Evolutionary conservation across 2,888 invertebrate species (phyloP).

Genomic region (Drosophila algonquin): DNA sequence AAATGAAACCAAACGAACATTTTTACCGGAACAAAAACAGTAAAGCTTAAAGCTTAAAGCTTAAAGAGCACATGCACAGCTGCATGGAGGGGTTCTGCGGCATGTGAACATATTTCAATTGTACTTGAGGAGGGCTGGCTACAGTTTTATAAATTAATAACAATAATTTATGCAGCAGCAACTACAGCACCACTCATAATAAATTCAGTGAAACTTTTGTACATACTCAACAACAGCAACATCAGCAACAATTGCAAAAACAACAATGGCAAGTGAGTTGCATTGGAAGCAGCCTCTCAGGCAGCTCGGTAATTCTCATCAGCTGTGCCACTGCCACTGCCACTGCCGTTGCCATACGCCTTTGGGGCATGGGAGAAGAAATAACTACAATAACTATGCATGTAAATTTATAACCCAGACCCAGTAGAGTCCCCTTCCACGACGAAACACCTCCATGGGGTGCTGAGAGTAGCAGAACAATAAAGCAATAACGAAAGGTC

Average conservation of each 20-base stretch:
- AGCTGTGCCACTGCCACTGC: conserved; percentile 45
- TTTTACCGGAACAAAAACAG: conserved; percentile 5
- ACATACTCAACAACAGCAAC: conserved; percentile 55
- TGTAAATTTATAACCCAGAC: conserved; percentile 66
- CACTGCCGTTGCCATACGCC: conserved; percentile 4
- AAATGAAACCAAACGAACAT: conserved; percentile 6
- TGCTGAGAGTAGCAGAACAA: conserved; percentile 3
- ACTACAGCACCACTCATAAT: conserved; percentile 62
- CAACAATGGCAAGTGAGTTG: conserved; percentile 57
- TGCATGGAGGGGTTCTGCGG: background rate
- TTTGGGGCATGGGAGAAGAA: conserved; percentile 22
- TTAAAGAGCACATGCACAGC: background rate
- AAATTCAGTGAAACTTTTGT: conserved; percentile 69
- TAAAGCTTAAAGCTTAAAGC: conserved; percentile 3
- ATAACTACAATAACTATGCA: conserved; percentile 46
- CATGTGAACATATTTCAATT: conserved; percentile 53
- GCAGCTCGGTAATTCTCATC: conserved; percentile 60
- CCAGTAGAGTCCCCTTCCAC: conserved; percentile 7
- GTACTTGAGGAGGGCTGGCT: conserved; percentile 42
- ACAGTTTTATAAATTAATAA: conserved; percentile 72
- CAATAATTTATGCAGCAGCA: conserved; percentile 71
- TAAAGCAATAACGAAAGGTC: no score
- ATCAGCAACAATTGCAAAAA: conserved; percentile 53
- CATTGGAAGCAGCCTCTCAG: conserved; percentile 41
- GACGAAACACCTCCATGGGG: conserved; percentile 5